These are phyloP conservation scores for Sphaeridia pumilis DNA, from an alignment of 2,888 invertebrate species.

Conservation along the genomic window DNA sequence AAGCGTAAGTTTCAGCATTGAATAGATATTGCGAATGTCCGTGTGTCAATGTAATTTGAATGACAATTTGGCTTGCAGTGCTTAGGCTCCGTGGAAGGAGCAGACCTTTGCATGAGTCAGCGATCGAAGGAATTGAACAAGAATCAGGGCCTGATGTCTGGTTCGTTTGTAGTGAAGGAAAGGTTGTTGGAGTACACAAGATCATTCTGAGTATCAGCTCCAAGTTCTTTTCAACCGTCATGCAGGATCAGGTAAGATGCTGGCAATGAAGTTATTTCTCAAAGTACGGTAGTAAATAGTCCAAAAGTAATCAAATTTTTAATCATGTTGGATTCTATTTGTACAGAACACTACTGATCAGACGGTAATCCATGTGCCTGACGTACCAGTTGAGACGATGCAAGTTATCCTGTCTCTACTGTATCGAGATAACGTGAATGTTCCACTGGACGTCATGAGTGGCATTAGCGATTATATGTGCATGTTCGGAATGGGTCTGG, in stretches of 20 bases:
- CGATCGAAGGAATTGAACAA: conserved; percentile 20
- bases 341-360: conserved; percentile 20
- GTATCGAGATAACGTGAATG: conserved; percentile 24
- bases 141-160: conserved; percentile 31
- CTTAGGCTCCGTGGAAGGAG: conserved; percentile 30
- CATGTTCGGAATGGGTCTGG: conserved; percentile 27
- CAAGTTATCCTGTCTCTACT: conserved; percentile 25
- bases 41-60: neutral
- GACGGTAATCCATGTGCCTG: conserved; percentile 25
- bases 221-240: conserved; percentile 26
- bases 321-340: conserved; percentile 1
- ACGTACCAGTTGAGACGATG: conserved; percentile 25
- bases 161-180: conserved; percentile 29
- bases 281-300: neutral
- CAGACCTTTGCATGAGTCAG: conserved; percentile 26
- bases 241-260: conserved; percentile 30
- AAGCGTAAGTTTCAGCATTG: too few relatives aligned
- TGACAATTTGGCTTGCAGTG: conserved; percentile 17
- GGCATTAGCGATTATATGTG: conserved; percentile 21
- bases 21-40: too few relatives aligned
- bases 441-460: conserved; percentile 25
- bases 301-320: neutral
- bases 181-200: conserved; percentile 24
- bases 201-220: conserved; percentile 30
- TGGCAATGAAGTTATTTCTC: too few relatives aligned